Percentiles rank a stretch among this genome's conserved stretches.
Conservation (phyloP, 1,140 invertebrate species). For the Zaprionus nigranus region DNA sequence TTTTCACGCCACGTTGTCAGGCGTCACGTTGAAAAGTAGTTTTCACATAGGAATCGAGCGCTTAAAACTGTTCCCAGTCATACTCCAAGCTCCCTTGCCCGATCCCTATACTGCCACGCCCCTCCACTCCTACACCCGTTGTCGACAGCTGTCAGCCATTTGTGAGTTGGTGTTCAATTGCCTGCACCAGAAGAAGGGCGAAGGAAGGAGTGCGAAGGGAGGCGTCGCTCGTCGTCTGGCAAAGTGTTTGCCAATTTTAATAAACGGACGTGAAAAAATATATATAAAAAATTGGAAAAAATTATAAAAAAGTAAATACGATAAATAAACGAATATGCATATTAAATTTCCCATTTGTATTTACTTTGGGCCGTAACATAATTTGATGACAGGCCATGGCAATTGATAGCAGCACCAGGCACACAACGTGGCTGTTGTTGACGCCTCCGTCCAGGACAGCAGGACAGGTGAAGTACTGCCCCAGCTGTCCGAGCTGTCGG, state of each 20-base stretch:
- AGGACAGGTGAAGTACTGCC: constrained; percentile 19
- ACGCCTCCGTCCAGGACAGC: constrained; percentile 49
- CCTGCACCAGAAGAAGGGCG: constrained; percentile 12
- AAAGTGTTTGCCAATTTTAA: constrained; percentile 55
- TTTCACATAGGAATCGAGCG: constrained; percentile 66
- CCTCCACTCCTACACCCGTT: neutral
- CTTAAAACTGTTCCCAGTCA: constrained; percentile 27
- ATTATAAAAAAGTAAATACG: constrained; percentile 32
- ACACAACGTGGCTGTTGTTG: constrained; percentile 18
- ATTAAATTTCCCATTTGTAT: constrained; percentile 71
- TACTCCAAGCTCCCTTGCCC: neutral
- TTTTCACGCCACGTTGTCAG: constrained; percentile 61
- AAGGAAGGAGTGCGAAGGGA: constrained; percentile 10
- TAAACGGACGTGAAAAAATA: constrained; percentile 12
- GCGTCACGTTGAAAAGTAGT: constrained; percentile 66
- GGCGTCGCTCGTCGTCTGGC: constrained; percentile 7
- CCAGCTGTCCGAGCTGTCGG: constrained; percentile 33
- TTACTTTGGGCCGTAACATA: constrained; percentile 63
- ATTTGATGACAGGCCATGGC: constrained; percentile 63
- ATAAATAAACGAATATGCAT: constrained; percentile 49
- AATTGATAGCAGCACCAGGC: constrained; percentile 58
- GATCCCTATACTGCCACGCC: neutral
- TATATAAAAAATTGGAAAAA: constrained; percentile 6
- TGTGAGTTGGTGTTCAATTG: constrained; percentile 62
- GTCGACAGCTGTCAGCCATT: constrained; percentile 70